These are phyloP conservation scores for Cherax destructor DNA, from an alignment of 1,140 invertebrate genomes.

Conservation along the genomic window DNA sequence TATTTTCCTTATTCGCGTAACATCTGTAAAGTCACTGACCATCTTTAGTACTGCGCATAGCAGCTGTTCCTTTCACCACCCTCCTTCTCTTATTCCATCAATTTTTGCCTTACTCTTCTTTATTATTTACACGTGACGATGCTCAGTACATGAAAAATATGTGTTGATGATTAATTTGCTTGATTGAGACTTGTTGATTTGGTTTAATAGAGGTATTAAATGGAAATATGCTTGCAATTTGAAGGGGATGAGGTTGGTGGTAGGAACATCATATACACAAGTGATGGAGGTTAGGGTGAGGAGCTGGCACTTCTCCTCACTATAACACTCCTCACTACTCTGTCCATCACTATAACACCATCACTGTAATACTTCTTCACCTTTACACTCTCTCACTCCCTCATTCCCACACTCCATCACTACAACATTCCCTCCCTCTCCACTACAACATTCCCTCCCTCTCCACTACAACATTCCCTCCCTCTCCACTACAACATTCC, in stretches of 20 bases:
- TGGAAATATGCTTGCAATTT: not conserved
- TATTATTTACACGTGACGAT: no score
- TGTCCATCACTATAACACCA: not conserved
- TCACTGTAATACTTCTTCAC: not conserved
- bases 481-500: no score
- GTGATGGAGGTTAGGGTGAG: not conserved
- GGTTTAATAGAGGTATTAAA: not conserved
- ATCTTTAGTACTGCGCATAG: constrained; percentile 67
- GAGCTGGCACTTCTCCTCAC: not conserved
- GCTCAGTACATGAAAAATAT: no score
- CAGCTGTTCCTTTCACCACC: constrained; percentile 57
- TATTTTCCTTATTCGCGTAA: constrained; percentile 54
- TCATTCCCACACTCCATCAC: no score
- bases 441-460: no score
- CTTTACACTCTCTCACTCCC: not conserved
- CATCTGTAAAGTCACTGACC: constrained; percentile 67
- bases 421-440: not conserved
- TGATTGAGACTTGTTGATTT: no score
- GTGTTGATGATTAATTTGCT: no score
- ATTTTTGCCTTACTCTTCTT: not conserved
- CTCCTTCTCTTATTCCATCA: not conserved
- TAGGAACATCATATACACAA: not conserved
- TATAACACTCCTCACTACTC: not conserved
- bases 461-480: no score
- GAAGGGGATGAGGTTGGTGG: not conserved